Evolutionary conservation across 2,797 vertebrate genomes (phyloP), one percentile per base, ranked within the genome.

Genomic region (Coregonus sp.): DNA sequence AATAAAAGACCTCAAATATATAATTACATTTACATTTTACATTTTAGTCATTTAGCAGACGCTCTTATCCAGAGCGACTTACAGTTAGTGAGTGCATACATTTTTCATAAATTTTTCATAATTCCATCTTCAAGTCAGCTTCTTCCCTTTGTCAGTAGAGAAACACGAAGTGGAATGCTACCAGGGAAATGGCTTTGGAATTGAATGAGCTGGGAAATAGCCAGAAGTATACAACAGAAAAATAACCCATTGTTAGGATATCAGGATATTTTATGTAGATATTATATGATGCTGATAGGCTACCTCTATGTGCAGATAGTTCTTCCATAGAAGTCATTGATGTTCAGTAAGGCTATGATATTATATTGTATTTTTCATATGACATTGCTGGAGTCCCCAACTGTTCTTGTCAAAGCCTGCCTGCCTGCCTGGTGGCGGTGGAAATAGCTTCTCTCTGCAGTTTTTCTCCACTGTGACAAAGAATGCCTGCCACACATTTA

Each of bases 371-470:
- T 63, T 25, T 25, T 25, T 63, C 59, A 25, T 20, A 29, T 63
- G 59, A 29, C 59, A 25, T 63, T 7, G 59, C 20, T 11, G 0
- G 5, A 2, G 59, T 9, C n/a, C 59, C 59, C 7, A 33, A 70
- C 5, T 71, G 20, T 63, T 72, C 2, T 72, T 51, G n/a, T 15
- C 40, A n/a, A 35, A 29, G 50, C 25, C n/a, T 81, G 75, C 33
- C 59, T 77, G 63, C n/a, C n/a, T n/a, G n/a, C 75, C 65, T 79
- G 63, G 47, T 66, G 72, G 67, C 76, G 70, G 67, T 81, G 71
- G 72, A 76, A 12, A 79, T 70, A 74, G 75, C 69, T 69, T 77
- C 73, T 71, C 78, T 79, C 80, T 76, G 51, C 54, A 65, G 18
- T 31, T 14, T 56, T 52, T 15, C 51, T 9, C 51, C 51, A 2